Conservation (phyloP, 2,113 vertebrate species). For the Ophiodon elongatus region DNA sequence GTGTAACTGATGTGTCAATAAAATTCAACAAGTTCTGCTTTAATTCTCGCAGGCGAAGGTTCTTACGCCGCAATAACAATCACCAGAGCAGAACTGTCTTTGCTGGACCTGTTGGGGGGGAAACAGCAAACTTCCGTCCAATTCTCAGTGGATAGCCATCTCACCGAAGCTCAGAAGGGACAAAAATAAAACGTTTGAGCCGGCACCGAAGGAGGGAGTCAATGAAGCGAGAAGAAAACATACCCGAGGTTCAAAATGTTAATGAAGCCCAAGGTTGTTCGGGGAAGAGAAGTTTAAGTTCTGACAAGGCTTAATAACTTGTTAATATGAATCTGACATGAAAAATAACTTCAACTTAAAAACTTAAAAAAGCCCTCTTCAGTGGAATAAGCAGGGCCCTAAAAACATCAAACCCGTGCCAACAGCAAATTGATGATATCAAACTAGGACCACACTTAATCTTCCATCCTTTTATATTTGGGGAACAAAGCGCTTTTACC, state of each 20-base stretch:
- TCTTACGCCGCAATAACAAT: slow-evolving; percentile 50
- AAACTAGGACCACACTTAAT: slow-evolving; percentile 25
- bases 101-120: slow-evolving; percentile 44
- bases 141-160: slow-evolving; percentile 39
- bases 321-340: slow-evolving; percentile 52
- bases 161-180: slow-evolving; percentile 31
- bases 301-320: slow-evolving; percentile 55
- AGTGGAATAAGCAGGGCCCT: slow-evolving; percentile 9
- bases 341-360: slow-evolving; percentile 35
- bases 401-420: slow-evolving; percentile 14
- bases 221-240: slow-evolving; percentile 55
- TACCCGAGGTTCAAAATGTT: slow-evolving; percentile 54
- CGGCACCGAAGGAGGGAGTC: slow-evolving; percentile 29
- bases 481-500: slow-evolving; percentile 24
- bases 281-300: slow-evolving; percentile 49
- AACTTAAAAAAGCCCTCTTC: neutral
- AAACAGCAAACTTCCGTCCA: slow-evolving; percentile 27
- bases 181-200: slow-evolving; percentile 33
- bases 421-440: slow-evolving; percentile 26
- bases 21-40: neutral
- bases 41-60: neutral
- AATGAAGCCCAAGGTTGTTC: slow-evolving; percentile 68
- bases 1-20: slow-evolving; percentile 30
- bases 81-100: slow-evolving; percentile 53
- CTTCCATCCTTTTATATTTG: neutral